These are phyloP conservation scores for Aphodius granarius DNA, from an alignment of 2,888 invertebrate species.

Conservation along the genomic window DNA sequence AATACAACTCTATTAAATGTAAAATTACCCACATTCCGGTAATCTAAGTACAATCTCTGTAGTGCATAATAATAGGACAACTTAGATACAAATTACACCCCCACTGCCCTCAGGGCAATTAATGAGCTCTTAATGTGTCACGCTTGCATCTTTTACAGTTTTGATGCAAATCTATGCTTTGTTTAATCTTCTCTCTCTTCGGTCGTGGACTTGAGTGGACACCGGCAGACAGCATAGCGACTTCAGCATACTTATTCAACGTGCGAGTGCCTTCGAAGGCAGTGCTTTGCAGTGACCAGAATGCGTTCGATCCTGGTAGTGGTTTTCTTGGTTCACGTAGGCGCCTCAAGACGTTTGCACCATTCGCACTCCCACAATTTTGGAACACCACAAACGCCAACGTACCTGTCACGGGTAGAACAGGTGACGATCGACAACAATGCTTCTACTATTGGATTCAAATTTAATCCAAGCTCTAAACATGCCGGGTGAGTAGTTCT, in stretches of 20 bases:
- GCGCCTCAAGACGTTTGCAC: slow-evolving; percentile 22
- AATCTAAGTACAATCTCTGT: background rate
- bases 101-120: background rate
- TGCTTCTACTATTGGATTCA: slow-evolving; percentile 32
- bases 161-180: background rate
- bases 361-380: slow-evolving; percentile 19
- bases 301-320: slow-evolving; percentile 33
- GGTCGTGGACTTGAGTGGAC: background rate
- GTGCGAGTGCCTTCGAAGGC: slow-evolving; percentile 23
- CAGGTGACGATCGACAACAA: slow-evolving; percentile 32
- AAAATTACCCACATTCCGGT: background rate
- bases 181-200: background rate
- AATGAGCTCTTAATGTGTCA: background rate
- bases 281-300: slow-evolving; percentile 31
- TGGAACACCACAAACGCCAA: background rate
- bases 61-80: background rate
- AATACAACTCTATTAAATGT: background rate
- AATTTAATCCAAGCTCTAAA: slow-evolving; percentile 42
- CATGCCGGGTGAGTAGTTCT: slow-evolving; percentile 41
- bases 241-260: slow-evolving; percentile 15
- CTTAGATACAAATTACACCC: background rate
- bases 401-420: slow-evolving; percentile 19
- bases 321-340: slow-evolving; percentile 25
- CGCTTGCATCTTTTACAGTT: background rate
- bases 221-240: background rate